phyloP scores from a whole-genome alignment of 2,113 vertebrate genomes.

The Prinia subflava region DNA sequence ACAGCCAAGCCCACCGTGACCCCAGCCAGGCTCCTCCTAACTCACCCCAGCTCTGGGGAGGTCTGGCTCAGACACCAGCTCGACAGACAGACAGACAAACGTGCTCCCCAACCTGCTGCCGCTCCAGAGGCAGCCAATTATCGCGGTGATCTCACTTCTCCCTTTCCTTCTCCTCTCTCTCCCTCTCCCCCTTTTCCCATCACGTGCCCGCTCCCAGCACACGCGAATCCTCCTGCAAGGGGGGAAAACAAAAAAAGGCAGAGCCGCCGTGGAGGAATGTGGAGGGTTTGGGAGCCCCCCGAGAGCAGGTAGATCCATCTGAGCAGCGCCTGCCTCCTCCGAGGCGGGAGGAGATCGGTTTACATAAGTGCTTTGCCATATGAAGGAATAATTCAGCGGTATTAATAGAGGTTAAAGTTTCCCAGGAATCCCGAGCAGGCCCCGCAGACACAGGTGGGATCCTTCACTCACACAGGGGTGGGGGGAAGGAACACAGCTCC shows the following conservation, averaged over 20 bases:
- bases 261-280: not conserved
- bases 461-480: slow-evolving; percentile 83
- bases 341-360: slow-evolving; percentile 72
- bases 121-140: not conserved
- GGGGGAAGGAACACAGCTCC: slow-evolving; percentile 73
- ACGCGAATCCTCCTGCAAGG: not conserved
- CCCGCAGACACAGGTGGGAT: slow-evolving; percentile 88
- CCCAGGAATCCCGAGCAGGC: slow-evolving; percentile 81
- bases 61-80: not conserved
- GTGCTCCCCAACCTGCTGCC: not conserved
- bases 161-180: slow-evolving; percentile 3
- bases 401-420: slow-evolving; percentile 94
- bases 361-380: slow-evolving; percentile 90
- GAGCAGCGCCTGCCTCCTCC: slow-evolving; percentile 67
- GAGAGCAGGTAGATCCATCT: slow-evolving; percentile 80
- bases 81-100: not conserved
- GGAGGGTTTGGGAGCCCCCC: not conserved
- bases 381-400: slow-evolving; percentile 89
- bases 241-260: not conserved
- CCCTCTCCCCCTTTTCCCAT: not conserved
- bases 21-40: not conserved
- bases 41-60: slow-evolving; percentile 38
- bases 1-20: slow-evolving; percentile 18
- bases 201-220: not conserved
- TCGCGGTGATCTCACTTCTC: not conserved